phyloP scores from a whole-genome alignment of 2,888 invertebrate species.

The Hipparchia semele region DNA sequence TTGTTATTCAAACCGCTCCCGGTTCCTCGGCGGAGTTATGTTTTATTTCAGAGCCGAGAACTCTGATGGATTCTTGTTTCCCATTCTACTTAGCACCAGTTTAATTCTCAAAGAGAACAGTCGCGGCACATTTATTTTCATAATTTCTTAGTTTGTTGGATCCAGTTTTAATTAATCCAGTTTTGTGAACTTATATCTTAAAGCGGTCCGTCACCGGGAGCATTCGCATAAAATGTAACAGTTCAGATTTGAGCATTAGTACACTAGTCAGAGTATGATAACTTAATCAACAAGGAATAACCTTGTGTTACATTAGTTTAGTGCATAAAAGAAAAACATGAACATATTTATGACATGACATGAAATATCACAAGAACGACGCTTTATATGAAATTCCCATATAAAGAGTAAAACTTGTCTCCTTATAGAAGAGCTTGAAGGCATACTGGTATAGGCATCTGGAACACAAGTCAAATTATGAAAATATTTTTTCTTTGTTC shows the following conservation, averaged over 20 bases:
- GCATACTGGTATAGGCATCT: neutral
- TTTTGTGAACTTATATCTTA: constrained; percentile 4
- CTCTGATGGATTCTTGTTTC: constrained; percentile 72
- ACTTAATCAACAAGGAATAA: neutral
- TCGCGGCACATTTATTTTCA: constrained; percentile 55
- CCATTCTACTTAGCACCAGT: constrained; percentile 63
- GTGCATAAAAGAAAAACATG: neutral
- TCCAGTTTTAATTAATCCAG: constrained; percentile 22
- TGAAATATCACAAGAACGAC: neutral
- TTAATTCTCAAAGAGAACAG: constrained; percentile 60
- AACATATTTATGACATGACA: neutral
- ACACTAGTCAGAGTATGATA: too few species aligned
- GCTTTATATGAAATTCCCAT: constrained; percentile 5
- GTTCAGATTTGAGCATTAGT: too few species aligned
- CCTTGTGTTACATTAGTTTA: neutral
- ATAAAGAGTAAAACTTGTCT: constrained; percentile 7
- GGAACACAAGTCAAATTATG: constrained; percentile 15
- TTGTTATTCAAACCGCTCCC: constrained; percentile 81
- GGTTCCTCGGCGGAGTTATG: constrained; percentile 73
- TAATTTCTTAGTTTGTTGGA: constrained; percentile 32
- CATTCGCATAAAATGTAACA: too few species aligned
- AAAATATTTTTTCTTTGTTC: constrained; percentile 23
- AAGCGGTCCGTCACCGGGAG: too few species aligned
- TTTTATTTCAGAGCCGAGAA: constrained; percentile 75
- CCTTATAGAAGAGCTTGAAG: neutral